A percentile compares a stretch with the other conserved stretches of the same genome.
Conservation (phyloP, 1,140 invertebrate species). For the Dendroctonus valens region DNA sequence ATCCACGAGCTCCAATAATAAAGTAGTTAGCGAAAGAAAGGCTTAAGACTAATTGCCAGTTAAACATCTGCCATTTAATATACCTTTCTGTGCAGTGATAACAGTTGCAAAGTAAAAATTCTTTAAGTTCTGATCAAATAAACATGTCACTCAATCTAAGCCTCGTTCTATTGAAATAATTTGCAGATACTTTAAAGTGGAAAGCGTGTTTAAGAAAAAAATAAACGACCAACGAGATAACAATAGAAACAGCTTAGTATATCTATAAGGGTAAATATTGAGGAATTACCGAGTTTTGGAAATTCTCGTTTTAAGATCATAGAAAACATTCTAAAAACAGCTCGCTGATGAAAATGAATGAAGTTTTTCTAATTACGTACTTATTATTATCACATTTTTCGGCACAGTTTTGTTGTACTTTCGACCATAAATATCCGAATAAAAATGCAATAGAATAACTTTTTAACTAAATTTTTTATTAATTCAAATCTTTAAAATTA, state of each 20-base stretch:
- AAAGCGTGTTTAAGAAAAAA: conserved; percentile 5
- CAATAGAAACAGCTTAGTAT: background rate
- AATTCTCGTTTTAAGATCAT: too few species aligned
- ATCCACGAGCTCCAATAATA: background rate
- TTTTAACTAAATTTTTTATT: too few species aligned
- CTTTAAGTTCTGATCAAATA: conserved; percentile 6
- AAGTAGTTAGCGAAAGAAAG: too few species aligned
- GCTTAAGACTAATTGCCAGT: background rate
- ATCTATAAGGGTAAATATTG: background rate
- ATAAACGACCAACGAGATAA: background rate
- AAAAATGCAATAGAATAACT: too few species aligned
- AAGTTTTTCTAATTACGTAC: too few species aligned
- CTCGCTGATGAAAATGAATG: too few species aligned
- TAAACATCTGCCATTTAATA: background rate
- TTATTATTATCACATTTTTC: too few species aligned
- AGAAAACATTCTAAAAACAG: too few species aligned
- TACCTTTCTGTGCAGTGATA: background rate
- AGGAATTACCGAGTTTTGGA: too few species aligned
- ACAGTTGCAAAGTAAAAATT: conserved; percentile 3
- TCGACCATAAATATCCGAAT: too few species aligned
- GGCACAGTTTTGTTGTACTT: too few species aligned
- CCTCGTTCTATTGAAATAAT: conserved; percentile 5
- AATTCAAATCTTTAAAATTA: too few species aligned
- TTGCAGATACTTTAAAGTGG: background rate
- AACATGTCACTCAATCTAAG: conserved; percentile 4